Evolutionary conservation across 1,140 invertebrate genomes (phyloP), one percentile per base, ranked within the genome.

Genomic region (Halyomorpha halys): DNA sequence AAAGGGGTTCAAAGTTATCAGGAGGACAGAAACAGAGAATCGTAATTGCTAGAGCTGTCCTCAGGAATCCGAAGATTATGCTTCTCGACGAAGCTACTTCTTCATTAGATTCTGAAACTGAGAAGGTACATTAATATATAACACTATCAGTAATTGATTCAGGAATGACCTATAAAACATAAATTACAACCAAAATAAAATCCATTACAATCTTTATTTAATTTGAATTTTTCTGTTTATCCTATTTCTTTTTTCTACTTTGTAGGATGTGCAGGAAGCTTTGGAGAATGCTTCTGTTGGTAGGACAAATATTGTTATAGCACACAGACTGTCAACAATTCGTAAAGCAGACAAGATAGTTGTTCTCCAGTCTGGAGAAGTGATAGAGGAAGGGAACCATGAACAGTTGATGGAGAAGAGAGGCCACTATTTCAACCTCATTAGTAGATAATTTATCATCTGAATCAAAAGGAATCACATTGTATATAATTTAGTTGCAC

Each of bases 21-120:
- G 89, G 88, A 1, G 89, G 88, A 0, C 87, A 91, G 75, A 90
- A 90, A 69, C 89, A 91, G 71, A 74, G 89, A 21, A 83, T 94
- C 30, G 90, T 90, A 6, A 93, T 94, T 68, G 90, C 90, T 0
- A 75, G 89, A 21, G 88, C 88, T 0, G 73, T 91, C 9, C 77
- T 91, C 1, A 76, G 87, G 14, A 82, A 88, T 63, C 86, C 87
- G 0, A 82, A 79, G 56, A 83, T 90, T 44, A 72, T 90, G 9
- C 74, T 90, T 0, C 72, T 89, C 0, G 87, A 90, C 70, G 87
- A 90, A 74, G 86, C 87, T 0, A 90, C 87, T 0, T 87, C 85
- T 0, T 86, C 86, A 0, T 73, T 88, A 21, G 83, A 86, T 68
- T 76, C 80, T 60, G 71, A 75, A 47, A 76, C 73, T 64, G 77